Percentiles rank a stretch among this genome's conserved stretches.
These are phyloP conservation scores for Drosophila longiperda DNA, from an alignment of 2,888 invertebrate genomes.

Conservation along the genomic window DNA sequence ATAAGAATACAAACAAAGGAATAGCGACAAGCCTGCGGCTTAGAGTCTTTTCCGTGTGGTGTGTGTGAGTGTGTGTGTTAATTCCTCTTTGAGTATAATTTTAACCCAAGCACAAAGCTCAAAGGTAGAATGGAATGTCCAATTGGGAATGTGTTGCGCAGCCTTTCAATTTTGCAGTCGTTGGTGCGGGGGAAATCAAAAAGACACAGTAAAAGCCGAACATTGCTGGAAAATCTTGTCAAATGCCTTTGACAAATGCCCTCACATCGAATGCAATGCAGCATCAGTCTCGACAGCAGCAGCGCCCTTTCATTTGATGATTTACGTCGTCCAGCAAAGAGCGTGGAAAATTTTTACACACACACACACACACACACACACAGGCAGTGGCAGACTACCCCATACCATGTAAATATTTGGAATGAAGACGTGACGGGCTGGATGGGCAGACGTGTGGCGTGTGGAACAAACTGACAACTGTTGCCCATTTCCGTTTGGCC, in stretches of 20 bases:
- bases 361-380: slow-evolving; percentile 24
- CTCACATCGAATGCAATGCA: slow-evolving; percentile 65
- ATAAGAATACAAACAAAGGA: slow-evolving; percentile 31
- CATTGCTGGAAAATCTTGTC: slow-evolving; percentile 62
- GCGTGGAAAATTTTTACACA: slow-evolving; percentile 68
- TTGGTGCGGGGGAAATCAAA: background rate
- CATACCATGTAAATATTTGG: slow-evolving; percentile 73
- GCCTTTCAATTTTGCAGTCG: background rate
- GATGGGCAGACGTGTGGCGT: background rate
- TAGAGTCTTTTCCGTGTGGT: slow-evolving; percentile 25
- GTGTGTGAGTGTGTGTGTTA: slow-evolving; percentile 7
- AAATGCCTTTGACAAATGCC: slow-evolving; percentile 73
- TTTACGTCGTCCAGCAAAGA: slow-evolving; percentile 65
- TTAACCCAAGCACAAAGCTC: slow-evolving; percentile 18
- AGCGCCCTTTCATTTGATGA: slow-evolving; percentile 61
- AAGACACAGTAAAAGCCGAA: slow-evolving; percentile 14
- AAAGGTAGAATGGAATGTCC: slow-evolving; percentile 44
- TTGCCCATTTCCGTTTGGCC: slow-evolving; percentile 65
- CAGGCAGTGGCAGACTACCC: slow-evolving; percentile 19
- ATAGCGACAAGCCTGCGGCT: slow-evolving; percentile 44
- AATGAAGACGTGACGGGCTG: slow-evolving; percentile 21
- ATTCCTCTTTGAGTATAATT: slow-evolving; percentile 29
- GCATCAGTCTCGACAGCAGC: slow-evolving; percentile 4
- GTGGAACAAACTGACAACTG: slow-evolving; percentile 55
- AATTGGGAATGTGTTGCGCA: slow-evolving; percentile 11